phyloP scores from a whole-genome alignment of 2,888 invertebrate genomes.

The Cryptocephalus moraei region DNA sequence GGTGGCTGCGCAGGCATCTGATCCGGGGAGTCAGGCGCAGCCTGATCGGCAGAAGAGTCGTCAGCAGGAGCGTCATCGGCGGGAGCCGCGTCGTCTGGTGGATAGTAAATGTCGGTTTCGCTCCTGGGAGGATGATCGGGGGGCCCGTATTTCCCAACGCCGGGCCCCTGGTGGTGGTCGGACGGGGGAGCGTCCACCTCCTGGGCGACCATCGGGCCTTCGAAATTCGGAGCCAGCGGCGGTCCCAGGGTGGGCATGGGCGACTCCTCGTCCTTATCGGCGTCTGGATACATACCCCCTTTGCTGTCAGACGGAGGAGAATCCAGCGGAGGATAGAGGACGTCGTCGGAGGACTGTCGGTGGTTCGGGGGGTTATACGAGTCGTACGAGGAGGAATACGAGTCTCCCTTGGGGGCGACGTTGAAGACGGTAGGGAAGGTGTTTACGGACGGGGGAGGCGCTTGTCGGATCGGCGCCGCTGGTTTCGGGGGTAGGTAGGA shows the following conservation, averaged over 20 bases:
- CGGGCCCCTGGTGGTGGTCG: constrained; percentile 2
- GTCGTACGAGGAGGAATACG: constrained; percentile 27
- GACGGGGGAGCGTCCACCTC: constrained; percentile 6
- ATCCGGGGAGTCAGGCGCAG: not conserved
- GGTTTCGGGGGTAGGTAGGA: not conserved
- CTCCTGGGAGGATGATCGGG: constrained; percentile 20
- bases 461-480: not conserved
- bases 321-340: too few species aligned
- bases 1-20: constrained; percentile 3
- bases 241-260: constrained; percentile 16
- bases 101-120: constrained; percentile 20
- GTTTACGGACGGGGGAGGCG: constrained; percentile 2
- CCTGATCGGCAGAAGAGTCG: not conserved
- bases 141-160: constrained; percentile 8
- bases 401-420: constrained; percentile 15
- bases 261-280: too few species aligned
- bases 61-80: not conserved
- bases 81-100: constrained; percentile 14
- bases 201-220: not conserved
- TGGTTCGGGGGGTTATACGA: constrained; percentile 27
- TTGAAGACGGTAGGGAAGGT: constrained; percentile 14
- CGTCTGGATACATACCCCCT: not conserved
- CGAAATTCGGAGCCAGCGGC: constrained; percentile 14
- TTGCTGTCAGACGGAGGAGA: constrained; percentile 3
- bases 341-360: too few species aligned